Evolutionary conservation across 2,888 invertebrate genomes (phyloP).

Genomic region (Harpagoxenus sublaevis): DNA sequence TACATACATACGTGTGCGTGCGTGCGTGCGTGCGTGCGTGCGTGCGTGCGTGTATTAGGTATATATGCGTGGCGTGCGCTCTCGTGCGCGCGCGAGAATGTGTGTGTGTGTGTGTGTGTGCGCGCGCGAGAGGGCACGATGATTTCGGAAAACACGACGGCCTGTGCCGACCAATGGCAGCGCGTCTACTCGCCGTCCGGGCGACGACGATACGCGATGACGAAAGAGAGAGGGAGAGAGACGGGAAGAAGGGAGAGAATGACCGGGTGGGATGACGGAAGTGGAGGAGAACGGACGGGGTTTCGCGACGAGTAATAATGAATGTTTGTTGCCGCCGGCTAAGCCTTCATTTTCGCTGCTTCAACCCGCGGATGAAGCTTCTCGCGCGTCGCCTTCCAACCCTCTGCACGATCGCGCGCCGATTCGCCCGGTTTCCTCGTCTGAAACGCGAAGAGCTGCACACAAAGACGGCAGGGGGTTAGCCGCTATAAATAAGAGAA

Average conservation of each 20-base stretch:
- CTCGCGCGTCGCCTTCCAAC: constrained; percentile 43
- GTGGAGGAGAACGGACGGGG: constrained; percentile 70
- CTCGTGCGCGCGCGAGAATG: constrained; percentile 65
- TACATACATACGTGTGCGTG: neutral
- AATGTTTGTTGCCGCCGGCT: constrained; percentile 80
- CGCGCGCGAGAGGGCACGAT: constrained; percentile 75
- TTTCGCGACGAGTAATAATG: constrained; percentile 79
- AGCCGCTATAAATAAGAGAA: constrained; percentile 17
- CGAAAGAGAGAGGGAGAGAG: constrained; percentile 76
- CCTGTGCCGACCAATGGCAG: constrained; percentile 77
- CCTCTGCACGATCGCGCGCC: constrained; percentile 17
- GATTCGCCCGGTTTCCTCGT: constrained; percentile 22
- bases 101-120: constrained; percentile 39
- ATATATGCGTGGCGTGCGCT: constrained; percentile 1
- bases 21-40: constrained; percentile 47
- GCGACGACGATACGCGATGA: constrained; percentile 79
- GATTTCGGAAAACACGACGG: constrained; percentile 82
- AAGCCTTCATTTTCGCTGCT: constrained; percentile 80
- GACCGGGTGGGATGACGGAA: constrained; percentile 74
- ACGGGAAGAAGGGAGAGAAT: constrained; percentile 69
- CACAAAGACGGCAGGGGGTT: neutral
- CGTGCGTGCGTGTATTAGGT: constrained; percentile 42
- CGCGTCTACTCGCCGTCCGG: constrained; percentile 71
- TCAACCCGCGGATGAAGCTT: constrained; percentile 67
- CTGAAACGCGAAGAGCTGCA: neutral